Evolutionary conservation across 64 coral and sea anemone species (phyloP), one percentile per base, ranked within the genome.

Genomic region (Orbicella faveolata): DNA sequence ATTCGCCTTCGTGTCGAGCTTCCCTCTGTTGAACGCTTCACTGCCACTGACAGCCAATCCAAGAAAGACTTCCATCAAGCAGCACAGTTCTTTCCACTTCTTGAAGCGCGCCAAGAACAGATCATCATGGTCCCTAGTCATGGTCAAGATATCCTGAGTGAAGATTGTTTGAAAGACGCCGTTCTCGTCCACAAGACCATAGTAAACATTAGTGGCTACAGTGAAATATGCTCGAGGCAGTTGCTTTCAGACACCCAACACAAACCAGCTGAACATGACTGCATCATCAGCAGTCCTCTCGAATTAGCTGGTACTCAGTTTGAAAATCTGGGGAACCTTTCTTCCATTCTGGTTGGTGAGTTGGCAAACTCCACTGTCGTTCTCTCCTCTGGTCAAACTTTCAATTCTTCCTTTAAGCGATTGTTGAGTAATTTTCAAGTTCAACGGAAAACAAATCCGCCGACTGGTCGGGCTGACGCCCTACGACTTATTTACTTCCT

Each of bases 281-380:
- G 75, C n/a, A 2, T 78, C 21, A 21, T 78, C 37, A 78, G 75
- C 41, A 51, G 75, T n/a, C 75, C 75, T 3, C 9, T 78, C 3
- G 75, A 78, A 44, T n/a, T 78, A 78, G 41, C 75, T 78, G 75
- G 75, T 78, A 15, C 37, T 51, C 36, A 51, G 41, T 78, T 78
- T 5, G 75, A 78, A 78, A 39, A 52, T 51, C 19, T 78, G 10
- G 52, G 15, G 9, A n/a, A 78, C 75, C 9, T 78, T 78, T 78
- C 37, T 19, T 78, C 75, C 3, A 52, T 78, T 51, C 75, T 78
- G 19, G 19, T 5, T 51, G 41, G 35, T 51, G 36, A 52, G 75
- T 21, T 39, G 39, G 52, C 4, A 51, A n/a, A 78, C 23, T 41
- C 75, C 5, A 78, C 36, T 18, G 51, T 9, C 6, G 5, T 78